Percentiles rank a stretch among this genome's conserved stretches.
These are phyloP conservation scores for Sparidentex hasta DNA, from an alignment of 2,797 vertebrate genomes.

Conservation along the genomic window DNA sequence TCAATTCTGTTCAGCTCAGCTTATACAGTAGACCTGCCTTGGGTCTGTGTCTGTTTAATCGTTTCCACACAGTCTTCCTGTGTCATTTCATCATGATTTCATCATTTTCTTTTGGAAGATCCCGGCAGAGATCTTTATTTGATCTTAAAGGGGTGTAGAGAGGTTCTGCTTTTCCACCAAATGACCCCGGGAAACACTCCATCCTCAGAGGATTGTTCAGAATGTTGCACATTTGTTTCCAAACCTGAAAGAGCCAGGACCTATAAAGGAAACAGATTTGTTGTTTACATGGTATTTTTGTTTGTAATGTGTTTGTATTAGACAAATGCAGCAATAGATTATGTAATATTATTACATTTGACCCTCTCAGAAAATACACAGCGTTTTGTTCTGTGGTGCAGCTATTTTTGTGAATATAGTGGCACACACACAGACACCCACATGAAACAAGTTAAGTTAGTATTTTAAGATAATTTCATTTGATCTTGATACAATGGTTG, in stretches of 20 bases:
- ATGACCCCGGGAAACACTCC: conserved; percentile 31
- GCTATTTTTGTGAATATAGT: background rate
- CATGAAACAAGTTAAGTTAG: background rate
- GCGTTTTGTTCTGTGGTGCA: background rate
- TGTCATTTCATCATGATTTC: conserved; percentile 61
- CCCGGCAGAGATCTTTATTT: conserved; percentile 45
- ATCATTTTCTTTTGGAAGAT: conserved; percentile 22
- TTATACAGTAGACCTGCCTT: conserved; percentile 4
- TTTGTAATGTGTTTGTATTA: background rate
- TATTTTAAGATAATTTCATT: background rate
- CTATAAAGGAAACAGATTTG: background rate
- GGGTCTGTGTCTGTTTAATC: conserved; percentile 34
- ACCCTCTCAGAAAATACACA: background rate
- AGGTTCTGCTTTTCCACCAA: conserved; percentile 35
- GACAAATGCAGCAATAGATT: background rate
- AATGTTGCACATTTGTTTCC: conserved; percentile 25
- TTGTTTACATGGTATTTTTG: background rate
- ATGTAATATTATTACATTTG: background rate
- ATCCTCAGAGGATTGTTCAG: conserved; percentile 18
- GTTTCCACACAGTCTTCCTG: conserved; percentile 41
- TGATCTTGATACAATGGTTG: background rate
- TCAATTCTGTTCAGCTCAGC: background rate
- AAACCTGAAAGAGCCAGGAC: conserved; percentile 2
- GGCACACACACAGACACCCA: background rate
- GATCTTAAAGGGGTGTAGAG: conserved; percentile 38